These are phyloP conservation scores for Gymnocypris eckloni DNA, from an alignment of 2,797 vertebrate species.

Conservation along the genomic window DNA sequence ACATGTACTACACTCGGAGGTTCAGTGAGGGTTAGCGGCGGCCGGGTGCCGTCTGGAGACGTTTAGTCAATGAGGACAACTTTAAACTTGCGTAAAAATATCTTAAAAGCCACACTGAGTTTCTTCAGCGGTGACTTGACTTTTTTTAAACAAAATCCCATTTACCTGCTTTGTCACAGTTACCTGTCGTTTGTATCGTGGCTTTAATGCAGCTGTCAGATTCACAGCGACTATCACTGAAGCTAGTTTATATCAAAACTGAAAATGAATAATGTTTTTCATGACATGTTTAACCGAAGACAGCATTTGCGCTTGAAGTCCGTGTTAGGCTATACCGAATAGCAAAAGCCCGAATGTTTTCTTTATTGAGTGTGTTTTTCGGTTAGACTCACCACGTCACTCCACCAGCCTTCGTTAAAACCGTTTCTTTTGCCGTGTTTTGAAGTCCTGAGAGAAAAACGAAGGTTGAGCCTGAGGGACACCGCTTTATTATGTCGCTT, in stretches of 20 bases:
- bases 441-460: constrained; percentile 54
- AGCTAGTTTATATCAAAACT: neutral
- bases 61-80: constrained; percentile 65
- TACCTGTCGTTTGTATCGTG: constrained; percentile 2
- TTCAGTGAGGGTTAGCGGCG: constrained; percentile 67
- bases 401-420: constrained; percentile 50
- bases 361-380: constrained; percentile 2
- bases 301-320: neutral
- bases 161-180: constrained; percentile 37
- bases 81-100: constrained; percentile 44
- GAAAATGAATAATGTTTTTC: neutral
- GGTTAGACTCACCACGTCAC: neutral
- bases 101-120: constrained; percentile 45
- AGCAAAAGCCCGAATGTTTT: neutral
- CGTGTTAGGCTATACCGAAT: neutral
- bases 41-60: constrained; percentile 72
- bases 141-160: constrained; percentile 26
- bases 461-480: constrained; percentile 69
- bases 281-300: neutral
- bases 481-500: constrained; percentile 76
- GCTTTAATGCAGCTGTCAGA: constrained; percentile 16
- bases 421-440: constrained; percentile 47
- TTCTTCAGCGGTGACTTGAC: constrained; percentile 40
- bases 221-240: constrained; percentile 4
- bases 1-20: constrained; percentile 66